Base-by-base conservation (phyloP, 2,888 invertebrate species). In the Dastarcus helophoroides region DNA sequence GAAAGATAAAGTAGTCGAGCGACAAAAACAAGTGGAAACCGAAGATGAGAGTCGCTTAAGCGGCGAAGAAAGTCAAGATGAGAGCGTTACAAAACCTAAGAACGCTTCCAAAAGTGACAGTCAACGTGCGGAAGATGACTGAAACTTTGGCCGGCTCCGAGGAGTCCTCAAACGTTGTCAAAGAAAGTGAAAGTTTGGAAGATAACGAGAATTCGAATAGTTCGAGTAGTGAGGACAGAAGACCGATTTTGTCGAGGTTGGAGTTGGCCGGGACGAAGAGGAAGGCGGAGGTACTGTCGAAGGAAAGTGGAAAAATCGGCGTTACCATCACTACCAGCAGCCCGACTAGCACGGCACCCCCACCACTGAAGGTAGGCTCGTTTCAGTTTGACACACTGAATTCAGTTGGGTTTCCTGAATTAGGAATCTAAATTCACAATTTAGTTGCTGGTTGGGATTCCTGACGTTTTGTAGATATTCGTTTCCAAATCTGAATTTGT, bases 281-380 rank as follows among this genome's bases (percentile, higher is more conserved):
- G 50, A 88, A 88, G 62, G 88, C 85, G 0, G 88, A 88, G 52
- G 86, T 88, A 3, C 67, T 86, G 24, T 79, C 79, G 22, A 79
- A 81, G 47, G 88, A 86, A 57, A 85, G 85, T 2, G 88, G 88
- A 3, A 88, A 88, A 63, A 88, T 88, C 45, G 89, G 89, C 26
- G 86, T 89, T 27, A 88, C 88, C 29, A 89, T 89, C 42, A 88
- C 86, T 25, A 85, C 83, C 35, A 69, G 69, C 44, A 66, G 67
- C 51, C 65, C 69, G 2, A 65, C 60, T 34, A 66, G 62, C 38
- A 58, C 62, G 9, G 61, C 60, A 37, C 68, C 71, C 21, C 68
- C 69, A 3, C 62, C 64, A 9, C 56, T 54, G 25, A 70, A 69
- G 53, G 62, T 51, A 39, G 37, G 35, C 32, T 28, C 7, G 6